Evolutionary conservation across 2,888 invertebrate genomes (phyloP), one percentile per base, ranked within the genome.

Genomic region (Adelognathus sp.): DNA sequence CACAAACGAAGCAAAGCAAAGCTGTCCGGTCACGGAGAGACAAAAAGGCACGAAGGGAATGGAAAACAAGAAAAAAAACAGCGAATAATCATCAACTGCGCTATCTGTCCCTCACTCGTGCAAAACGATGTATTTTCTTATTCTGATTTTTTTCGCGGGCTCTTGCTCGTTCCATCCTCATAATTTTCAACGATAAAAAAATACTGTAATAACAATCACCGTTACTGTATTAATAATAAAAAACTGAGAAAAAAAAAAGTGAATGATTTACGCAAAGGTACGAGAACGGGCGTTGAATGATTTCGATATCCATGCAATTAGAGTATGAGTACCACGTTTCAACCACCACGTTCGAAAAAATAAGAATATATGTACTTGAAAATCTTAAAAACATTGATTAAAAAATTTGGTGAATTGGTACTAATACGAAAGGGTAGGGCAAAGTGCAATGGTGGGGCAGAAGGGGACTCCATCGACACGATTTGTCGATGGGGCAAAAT

Each of bases 81-180:
- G 66, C 39, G 70, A 54, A 44, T 60, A 58, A 74, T 78, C 58
- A 70, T 70, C 74, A 31, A 78, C 74, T n/a, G 71, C 67, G 71
- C 71, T 64, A 85, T 86, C 85, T 87, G 83, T 85, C 74, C 63
- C 66, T 71, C 75, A 64, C 44, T 52, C 73, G 79, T n/a, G n/a
- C n/a, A n/a, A n/a, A 84, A 86, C 85, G 83, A 87, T 87, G 86
- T 87, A 87, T 87, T 87, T 87, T 87, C 87, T 87, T 87, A 87
- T 87, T 87, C 87, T 85, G 85, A n/a, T 87, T 87, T 87, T 85
- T 79, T 79, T 67, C 63, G 71, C 85, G 83, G 86, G 86, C 86
- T 86, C 85, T 86, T 85, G 87, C 85, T 84, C 79, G 81, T 83
- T 85, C 82, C 71, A 82, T 87, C 83, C 84, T 82, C 81, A 88